phyloP scores from a whole-genome alignment of 2,113 vertebrate species.

The Phyllostomus discolor region DNA sequence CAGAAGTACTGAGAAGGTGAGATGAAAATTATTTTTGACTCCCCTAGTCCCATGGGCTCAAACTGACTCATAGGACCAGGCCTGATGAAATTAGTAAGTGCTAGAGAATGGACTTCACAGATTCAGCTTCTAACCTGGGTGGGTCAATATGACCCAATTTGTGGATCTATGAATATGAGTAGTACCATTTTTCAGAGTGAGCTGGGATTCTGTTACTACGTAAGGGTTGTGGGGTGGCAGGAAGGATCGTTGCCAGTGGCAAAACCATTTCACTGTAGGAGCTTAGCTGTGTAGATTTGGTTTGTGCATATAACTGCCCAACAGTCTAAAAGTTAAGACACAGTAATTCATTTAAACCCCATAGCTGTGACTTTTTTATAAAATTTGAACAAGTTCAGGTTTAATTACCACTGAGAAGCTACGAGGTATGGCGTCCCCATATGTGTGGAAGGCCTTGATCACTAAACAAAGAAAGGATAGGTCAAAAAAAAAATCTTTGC shows the following conservation, averaged over 20 bases:
- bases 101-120: neutral
- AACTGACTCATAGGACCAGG: neutral
- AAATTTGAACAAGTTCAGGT: neutral
- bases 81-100: neutral
- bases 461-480: neutral
- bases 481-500: neutral
- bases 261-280: neutral
- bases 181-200: neutral
- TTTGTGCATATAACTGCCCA: neutral
- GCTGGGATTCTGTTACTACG: neutral
- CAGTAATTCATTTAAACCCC: neutral
- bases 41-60: neutral
- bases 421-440: neutral
- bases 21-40: neutral
- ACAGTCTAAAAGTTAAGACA: neutral
- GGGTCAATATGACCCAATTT: neutral
- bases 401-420: neutral
- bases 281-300: neutral
- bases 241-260: neutral
- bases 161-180: neutral
- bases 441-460: neutral
- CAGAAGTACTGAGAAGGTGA: neutral
- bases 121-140: neutral
- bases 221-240: rapidly evolving
- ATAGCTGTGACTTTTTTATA: neutral